Percentiles rank a stretch among this genome's conserved stretches.
Evolutionary conservation across 2,888 invertebrate genomes (phyloP).

Genomic region (Tipula lateralis): DNA sequence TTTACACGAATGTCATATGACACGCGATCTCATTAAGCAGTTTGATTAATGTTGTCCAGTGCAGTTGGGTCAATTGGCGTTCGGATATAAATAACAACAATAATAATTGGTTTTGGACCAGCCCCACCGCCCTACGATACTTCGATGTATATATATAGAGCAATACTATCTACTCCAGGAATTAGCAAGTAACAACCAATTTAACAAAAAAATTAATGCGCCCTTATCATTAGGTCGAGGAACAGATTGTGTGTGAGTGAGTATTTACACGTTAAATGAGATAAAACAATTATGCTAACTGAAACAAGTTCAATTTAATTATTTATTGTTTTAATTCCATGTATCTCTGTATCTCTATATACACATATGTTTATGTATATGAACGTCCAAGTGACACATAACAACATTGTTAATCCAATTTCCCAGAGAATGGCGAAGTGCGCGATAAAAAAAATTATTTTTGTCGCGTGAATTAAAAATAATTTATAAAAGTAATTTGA

Average conservation of each 20-base stretch:
- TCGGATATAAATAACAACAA: no score
- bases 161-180: not conserved
- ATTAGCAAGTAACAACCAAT: not conserved
- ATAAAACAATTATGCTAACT: not conserved
- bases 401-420: not conserved
- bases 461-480: no score
- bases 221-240: not conserved
- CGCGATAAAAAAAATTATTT: not conserved
- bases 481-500: not conserved
- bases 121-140: not conserved
- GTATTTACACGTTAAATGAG: not conserved
- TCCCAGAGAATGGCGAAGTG: not conserved
- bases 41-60: not conserved
- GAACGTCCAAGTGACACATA: not conserved
- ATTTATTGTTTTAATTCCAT: not conserved
- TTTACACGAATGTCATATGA: not conserved
- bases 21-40: not conserved
- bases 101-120: not conserved
- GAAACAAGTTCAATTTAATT: not conserved
- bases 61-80: no score
- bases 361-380: not conserved
- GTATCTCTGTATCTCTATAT: not conserved
- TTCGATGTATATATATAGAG: not conserved
- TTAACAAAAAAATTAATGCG: not conserved
- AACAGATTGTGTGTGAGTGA: not conserved